Evolutionary conservation across 2,113 vertebrate species (phyloP).

Genomic region (Catharus fuscescens): DNA sequence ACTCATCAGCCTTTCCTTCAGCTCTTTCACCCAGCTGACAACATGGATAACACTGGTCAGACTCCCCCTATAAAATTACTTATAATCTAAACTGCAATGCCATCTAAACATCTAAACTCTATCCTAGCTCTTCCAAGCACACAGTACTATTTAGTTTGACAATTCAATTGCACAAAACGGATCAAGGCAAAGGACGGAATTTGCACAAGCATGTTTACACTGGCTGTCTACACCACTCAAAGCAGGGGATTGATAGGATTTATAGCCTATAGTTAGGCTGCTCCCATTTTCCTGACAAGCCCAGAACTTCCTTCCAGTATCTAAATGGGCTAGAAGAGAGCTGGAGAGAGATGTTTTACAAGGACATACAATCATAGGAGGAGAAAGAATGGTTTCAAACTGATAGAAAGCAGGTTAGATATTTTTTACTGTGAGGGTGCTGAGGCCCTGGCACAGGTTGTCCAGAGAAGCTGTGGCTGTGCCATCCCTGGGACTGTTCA

Average conservation of each 20-base stretch:
- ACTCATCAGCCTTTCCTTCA: neutral
- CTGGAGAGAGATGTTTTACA: neutral
- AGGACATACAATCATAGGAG: neutral
- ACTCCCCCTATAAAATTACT: neutral
- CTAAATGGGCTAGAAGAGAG: neutral
- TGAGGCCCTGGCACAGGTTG: neutral
- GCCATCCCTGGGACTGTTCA: neutral
- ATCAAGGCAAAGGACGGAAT: neutral
- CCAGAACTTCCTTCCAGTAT: neutral
- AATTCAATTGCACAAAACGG: neutral
- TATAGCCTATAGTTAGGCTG: neutral
- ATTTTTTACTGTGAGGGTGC: neutral
- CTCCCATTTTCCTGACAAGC: neutral
- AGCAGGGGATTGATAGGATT: neutral
- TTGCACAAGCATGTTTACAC: neutral
- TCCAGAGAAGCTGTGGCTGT: neutral
- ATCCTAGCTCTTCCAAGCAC: neutral
- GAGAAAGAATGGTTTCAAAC: neutral
- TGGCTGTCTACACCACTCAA: neutral
- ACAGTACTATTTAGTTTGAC: neutral
- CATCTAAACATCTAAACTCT: neutral
- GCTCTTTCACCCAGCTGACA: neutral
- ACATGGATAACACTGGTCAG: rapidly evolving
- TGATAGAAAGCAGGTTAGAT: neutral
- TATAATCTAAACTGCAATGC: neutral